Conservation (phyloP, 2,113 vertebrate species). For the Percina caprodes region DNA sequence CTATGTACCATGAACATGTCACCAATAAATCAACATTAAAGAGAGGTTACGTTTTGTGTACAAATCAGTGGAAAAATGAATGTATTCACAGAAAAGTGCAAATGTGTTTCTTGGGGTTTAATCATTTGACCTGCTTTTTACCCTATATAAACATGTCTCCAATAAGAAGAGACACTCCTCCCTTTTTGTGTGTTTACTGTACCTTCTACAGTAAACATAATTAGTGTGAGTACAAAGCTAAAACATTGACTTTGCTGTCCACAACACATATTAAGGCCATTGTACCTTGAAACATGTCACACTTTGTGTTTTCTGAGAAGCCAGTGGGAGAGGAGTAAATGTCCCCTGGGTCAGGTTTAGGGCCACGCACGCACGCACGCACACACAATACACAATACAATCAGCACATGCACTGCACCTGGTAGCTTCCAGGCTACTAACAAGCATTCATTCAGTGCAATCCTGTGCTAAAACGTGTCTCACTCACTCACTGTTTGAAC, state of each 20-base stretch:
- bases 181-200: slow-evolving; percentile 7
- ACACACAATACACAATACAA: background rate
- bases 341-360: slow-evolving; percentile 1
- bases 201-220: slow-evolving; percentile 33
- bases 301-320: slow-evolving; percentile 55
- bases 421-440: slow-evolving; percentile 39
- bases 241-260: slow-evolving; percentile 16
- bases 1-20: background rate
- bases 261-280: slow-evolving; percentile 34
- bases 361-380: background rate
- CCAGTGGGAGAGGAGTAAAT: slow-evolving; percentile 7
- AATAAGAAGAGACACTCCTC: background rate
- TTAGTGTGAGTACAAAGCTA: background rate
- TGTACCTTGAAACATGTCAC: slow-evolving; percentile 53
- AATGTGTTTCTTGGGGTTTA: background rate
- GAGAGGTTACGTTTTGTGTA: background rate
- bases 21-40: background rate
- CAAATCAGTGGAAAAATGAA: background rate
- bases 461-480: slow-evolving; percentile 20
- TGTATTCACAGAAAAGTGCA: background rate
- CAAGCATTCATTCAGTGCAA: slow-evolving; percentile 35
- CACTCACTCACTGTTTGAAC: slow-evolving; percentile 49
- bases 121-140: background rate
- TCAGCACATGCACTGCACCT: slow-evolving; percentile 40
- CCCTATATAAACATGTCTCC: background rate